Percentiles rank a stretch among this genome's conserved stretches.
Evolutionary conservation across 1,140 invertebrate genomes (phyloP).

Genomic region (Ceratosolen fusciceps): DNA sequence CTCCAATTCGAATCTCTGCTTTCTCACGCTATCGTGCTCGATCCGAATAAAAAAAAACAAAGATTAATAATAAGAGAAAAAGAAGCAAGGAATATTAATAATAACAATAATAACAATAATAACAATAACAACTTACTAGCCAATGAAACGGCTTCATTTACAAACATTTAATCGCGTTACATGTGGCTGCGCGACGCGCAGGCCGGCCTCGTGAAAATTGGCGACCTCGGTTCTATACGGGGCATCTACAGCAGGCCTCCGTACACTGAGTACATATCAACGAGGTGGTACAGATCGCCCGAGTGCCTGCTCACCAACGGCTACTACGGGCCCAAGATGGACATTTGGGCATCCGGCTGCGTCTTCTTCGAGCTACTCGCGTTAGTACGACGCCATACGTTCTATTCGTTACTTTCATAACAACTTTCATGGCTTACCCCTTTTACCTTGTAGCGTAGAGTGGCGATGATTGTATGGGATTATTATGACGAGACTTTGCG

Average conservation of each 20-base stretch:
- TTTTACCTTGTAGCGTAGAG: too few relatives aligned
- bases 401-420: too few relatives aligned
- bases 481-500: too few relatives aligned
- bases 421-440: too few relatives aligned
- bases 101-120: too few relatives aligned
- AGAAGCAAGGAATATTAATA: too few relatives aligned
- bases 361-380: conserved; percentile 81
- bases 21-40: too few relatives aligned
- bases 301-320: conserved; percentile 80
- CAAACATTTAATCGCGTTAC: background rate
- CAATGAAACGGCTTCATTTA: background rate
- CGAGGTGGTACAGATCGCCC: conserved; percentile 80
- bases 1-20: too few relatives aligned
- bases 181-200: conserved; percentile 48
- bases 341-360: conserved; percentile 81
- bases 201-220: conserved; percentile 76
- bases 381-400: conserved; percentile 54
- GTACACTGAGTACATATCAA: conserved; percentile 82
- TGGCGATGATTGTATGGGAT: too few relatives aligned
- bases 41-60: too few relatives aligned
- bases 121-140: too few relatives aligned
- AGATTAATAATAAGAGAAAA: too few relatives aligned
- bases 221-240: conserved; percentile 62
- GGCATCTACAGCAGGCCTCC: conserved; percentile 70
- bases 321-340: conserved; percentile 80